Evolutionary conservation across 2,888 invertebrate species (phyloP).

Genomic region (Chesias legatella): DNA sequence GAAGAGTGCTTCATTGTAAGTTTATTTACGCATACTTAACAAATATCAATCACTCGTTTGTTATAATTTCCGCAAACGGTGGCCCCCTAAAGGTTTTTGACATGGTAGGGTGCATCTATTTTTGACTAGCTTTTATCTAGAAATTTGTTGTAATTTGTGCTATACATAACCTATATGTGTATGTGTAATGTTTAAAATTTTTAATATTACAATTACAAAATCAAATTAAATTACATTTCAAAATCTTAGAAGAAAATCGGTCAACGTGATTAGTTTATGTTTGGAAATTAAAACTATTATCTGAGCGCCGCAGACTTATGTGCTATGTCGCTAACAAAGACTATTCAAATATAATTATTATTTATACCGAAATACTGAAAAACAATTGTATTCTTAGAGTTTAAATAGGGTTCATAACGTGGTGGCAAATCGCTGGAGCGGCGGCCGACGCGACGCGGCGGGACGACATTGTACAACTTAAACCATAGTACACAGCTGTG

Average conservation of each 20-base stretch:
- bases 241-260: constrained; percentile 5
- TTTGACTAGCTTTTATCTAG: too few species aligned
- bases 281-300: constrained; percentile 5
- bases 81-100: too few species aligned
- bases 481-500: constrained; percentile 10
- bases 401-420: constrained; percentile 33
- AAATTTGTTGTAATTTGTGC: too few species aligned
- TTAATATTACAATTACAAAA: background rate
- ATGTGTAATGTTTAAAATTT: background rate
- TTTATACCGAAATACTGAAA: constrained; percentile 12
- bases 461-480: constrained; percentile 5
- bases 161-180: constrained; percentile 9
- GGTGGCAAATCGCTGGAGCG: constrained; percentile 21
- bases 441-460: too few species aligned
- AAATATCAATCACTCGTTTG: too few species aligned
- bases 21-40: too few species aligned
- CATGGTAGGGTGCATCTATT: too few species aligned
- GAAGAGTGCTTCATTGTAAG: too few species aligned
- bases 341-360: constrained; percentile 11
- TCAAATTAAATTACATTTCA: background rate
- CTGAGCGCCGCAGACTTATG: constrained; percentile 9
- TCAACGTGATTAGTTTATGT: constrained; percentile 11
- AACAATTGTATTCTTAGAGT: constrained; percentile 20
- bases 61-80: too few species aligned
- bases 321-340: constrained; percentile 15